Evolutionary conservation across 2,888 invertebrate genomes (phyloP).

Genomic region (Tinea semifulvella): DNA sequence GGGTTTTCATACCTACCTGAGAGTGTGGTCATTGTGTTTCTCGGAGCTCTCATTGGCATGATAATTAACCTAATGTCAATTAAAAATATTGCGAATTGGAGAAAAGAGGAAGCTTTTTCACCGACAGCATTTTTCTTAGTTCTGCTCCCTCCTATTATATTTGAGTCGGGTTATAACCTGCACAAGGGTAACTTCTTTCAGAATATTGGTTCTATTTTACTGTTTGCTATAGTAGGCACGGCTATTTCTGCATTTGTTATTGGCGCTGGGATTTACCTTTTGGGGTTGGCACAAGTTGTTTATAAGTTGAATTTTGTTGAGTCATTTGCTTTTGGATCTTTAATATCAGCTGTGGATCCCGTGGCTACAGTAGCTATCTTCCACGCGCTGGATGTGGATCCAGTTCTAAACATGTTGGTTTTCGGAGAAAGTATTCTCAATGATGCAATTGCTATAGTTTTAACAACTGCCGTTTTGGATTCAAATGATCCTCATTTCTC

Average conservation of each 20-base stretch:
- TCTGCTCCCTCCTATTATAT: conserved; percentile 96
- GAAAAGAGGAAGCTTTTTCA: conserved; percentile 97
- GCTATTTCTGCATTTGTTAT: conserved; percentile 97
- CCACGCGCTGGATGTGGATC: conserved; percentile 96
- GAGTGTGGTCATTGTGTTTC: conserved; percentile 95
- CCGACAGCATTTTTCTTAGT: conserved; percentile 98
- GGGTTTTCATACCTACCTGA: conserved; percentile 97
- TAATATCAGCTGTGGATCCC: conserved; percentile 98
- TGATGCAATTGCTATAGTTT: conserved; percentile 97
- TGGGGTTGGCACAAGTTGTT: conserved; percentile 91
- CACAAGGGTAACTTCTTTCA: conserved; percentile 97
- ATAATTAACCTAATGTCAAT: conserved; percentile 89
- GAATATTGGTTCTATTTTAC: conserved; percentile 97
- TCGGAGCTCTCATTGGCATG: conserved; percentile 93
- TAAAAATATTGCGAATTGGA: conserved; percentile 92
- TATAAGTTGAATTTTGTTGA: conserved; percentile 94
- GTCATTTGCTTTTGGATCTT: conserved; percentile 97
- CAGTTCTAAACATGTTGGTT: conserved; percentile 98
- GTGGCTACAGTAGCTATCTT: conserved; percentile 99
- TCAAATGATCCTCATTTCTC: conserved; percentile 68
- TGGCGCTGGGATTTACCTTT: conserved; percentile 93
- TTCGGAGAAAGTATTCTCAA: conserved; percentile 95
- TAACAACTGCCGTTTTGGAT: conserved; percentile 89
- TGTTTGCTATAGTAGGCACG: conserved; percentile 98
- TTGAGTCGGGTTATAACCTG: conserved; percentile 98